Evolutionary conservation across 2,797 vertebrate species (phyloP), one percentile per base, ranked within the genome.

Genomic region (Alfaro cultratus): DNA sequence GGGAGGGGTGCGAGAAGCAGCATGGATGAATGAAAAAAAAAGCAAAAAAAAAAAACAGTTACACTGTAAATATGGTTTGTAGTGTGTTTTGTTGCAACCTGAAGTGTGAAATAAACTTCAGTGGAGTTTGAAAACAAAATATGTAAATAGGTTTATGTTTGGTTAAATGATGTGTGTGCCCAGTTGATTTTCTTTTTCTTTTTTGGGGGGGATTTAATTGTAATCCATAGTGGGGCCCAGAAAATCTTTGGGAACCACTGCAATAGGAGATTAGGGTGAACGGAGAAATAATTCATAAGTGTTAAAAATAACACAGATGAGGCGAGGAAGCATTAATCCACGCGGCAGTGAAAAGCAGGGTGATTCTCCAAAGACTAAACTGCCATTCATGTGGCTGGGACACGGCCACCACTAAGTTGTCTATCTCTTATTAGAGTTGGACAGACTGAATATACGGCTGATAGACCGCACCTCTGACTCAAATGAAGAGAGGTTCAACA

Each of bases 291-390:
- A 92, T 90, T 91, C 87, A 91, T 77, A 79, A 81, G 83, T 78
- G 88, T 92, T 94, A 95, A 94, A 95, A 95, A 95, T 94, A 93
- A 95, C 89, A 88, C 83, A 92, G 93, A 94, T 93, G 94, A 96
- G 94, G 82, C 90, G 91, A 23, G 92, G 94, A 91, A 81, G 92
- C 88, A 95, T 94, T 96, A 82, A 95, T 96, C 92, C 94, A 91
- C 90, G 87, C 84, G 91, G 89, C 87, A 94, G 92, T 93, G 95
- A 94, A 97, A 92, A 94, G 95, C 94, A 95, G 93, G 95, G 93
- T 95, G 94, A 93, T 95, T 93, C 94, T 95, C 86, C 89, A 86
- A 89, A 77, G 92, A 92, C 94, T 95, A 96, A 96, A 96, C 95
- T 95, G 93, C 94, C 93, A 96, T 93, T 96, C 88, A 95, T 94